Conservation (phyloP, 2,113 vertebrate genomes). For the Smithornis capensis region DNA sequence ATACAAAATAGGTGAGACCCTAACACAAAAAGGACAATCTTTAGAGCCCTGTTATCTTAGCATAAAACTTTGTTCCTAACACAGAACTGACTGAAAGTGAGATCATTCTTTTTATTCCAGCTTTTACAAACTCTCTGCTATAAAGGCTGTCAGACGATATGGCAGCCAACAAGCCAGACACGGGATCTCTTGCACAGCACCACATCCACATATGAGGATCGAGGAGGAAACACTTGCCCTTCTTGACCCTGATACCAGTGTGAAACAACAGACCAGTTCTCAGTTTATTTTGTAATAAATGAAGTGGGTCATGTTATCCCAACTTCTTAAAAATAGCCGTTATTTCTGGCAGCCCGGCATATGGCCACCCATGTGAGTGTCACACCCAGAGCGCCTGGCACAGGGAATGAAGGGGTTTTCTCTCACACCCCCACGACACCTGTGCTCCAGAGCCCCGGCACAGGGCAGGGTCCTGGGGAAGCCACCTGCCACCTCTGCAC, state of each 20-base stretch:
- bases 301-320: not conserved
- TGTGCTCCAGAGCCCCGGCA: not conserved
- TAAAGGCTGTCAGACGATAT: not conserved
- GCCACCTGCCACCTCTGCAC: not conserved
- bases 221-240: not conserved
- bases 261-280: not conserved
- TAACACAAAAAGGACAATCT: fast-evolving
- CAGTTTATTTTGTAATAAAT: not conserved
- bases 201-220: not conserved
- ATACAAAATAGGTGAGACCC: not conserved
- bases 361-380: fast-evolving
- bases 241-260: not conserved
- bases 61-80: not conserved
- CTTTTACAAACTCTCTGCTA: not conserved
- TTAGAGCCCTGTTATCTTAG: not conserved
- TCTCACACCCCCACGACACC: fast-evolving
- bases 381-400: fast-evolving
- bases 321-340: not conserved
- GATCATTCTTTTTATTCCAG: not conserved
- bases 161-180: not conserved
- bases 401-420: not conserved
- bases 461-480: not conserved
- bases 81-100: not conserved
- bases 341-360: not conserved
- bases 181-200: fast-evolving